Percentiles rank a stretch among this genome's conserved stretches.
Conservation (phyloP, 2,888 invertebrate genomes). For the Cinara cedri region DNA sequence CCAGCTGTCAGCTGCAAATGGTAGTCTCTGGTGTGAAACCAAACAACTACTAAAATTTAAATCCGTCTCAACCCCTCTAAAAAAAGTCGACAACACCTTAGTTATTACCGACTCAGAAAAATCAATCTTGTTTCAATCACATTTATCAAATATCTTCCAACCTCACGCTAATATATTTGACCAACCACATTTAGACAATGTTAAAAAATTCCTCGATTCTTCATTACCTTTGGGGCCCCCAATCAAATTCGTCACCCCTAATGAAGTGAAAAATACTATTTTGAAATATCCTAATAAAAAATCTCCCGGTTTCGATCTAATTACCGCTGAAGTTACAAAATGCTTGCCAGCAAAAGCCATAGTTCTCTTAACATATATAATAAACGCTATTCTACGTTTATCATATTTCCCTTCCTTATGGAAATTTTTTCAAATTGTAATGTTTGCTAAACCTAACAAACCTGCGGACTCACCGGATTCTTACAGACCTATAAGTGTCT, state of each 20-base stretch:
- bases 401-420: too few species aligned
- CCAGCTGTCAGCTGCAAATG: not conserved
- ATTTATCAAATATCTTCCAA: not conserved
- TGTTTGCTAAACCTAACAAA: not conserved
- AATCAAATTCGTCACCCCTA: not conserved
- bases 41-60: slow-evolving; percentile 9
- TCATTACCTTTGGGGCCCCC: not conserved
- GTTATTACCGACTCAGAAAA: not conserved
- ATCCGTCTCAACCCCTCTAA: not conserved
- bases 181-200: not conserved
- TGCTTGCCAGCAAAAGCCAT: not conserved
- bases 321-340: not conserved
- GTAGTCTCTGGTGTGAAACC: not conserved
- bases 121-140: too few species aligned
- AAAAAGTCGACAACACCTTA: not conserved
- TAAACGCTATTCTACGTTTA: too few species aligned
- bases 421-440: slow-evolving; percentile 23
- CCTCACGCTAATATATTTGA: not conserved
- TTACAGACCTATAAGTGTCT: slow-evolving; percentile 7
- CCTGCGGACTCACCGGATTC: not conserved
- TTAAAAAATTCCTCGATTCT: not conserved
- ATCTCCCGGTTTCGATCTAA: not conserved
- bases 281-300: not conserved
- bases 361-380: too few species aligned
- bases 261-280: not conserved